phyloP scores from a whole-genome alignment of 2,113 vertebrate genomes.

The Takifugu bimaculatus region DNA sequence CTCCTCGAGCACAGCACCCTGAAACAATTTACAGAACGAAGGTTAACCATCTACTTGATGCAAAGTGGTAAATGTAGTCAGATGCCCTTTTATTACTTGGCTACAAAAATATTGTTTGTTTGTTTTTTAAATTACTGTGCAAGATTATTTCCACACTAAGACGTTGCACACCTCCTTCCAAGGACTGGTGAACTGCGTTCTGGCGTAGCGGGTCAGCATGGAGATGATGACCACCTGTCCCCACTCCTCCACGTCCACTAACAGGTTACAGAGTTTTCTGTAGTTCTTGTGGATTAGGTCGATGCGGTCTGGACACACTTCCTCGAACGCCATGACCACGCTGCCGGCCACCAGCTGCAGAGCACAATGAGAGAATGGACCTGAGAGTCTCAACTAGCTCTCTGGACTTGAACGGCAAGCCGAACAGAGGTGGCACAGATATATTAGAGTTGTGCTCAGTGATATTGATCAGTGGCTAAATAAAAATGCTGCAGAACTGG shows the following conservation, averaged over 20 bases:
- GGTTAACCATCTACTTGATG: no score
- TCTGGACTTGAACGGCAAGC: no score
- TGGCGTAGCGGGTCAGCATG: constrained; percentile 95
- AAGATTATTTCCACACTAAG: no score
- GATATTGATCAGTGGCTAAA: no score
- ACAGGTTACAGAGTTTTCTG: constrained; percentile 92
- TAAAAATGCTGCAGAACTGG: no score
- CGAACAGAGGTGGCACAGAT: no score
- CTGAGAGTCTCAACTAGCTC: no score
- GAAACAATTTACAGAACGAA: constrained; percentile 26
- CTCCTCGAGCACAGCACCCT: constrained; percentile 80
- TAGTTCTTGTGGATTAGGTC: constrained; percentile 98
- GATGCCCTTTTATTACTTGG: no score
- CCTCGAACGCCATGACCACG: constrained; percentile 97
- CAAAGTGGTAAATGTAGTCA: no score
- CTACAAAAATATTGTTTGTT: no score
- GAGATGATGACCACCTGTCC: constrained; percentile 97
- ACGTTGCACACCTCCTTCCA: constrained; percentile 85
- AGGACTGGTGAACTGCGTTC: constrained; percentile 91
- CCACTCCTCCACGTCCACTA: constrained; percentile 98
- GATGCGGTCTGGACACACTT: constrained; percentile 96
- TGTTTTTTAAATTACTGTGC: no score
- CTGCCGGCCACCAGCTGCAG: constrained; percentile 91
- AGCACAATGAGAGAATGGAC: background rate
- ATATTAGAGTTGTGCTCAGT: no score